A percentile compares a stretch with the other conserved stretches of the same genome.
Conservation (phyloP, 2,888 invertebrate genomes). For the Eristalis arbustorum region DNA sequence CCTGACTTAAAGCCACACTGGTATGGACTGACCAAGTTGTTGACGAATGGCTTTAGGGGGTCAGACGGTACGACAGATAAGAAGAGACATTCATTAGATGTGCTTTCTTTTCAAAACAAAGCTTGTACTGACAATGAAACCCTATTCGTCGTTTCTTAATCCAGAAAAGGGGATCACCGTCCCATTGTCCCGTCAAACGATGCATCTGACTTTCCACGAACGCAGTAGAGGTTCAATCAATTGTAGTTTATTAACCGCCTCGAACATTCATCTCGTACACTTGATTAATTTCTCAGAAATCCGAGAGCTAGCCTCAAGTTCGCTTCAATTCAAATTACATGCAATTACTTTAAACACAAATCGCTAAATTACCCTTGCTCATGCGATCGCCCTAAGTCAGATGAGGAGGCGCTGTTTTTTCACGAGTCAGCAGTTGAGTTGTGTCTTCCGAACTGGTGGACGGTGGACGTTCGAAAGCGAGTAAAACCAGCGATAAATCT, state of each 20-base stretch:
- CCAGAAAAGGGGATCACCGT: too few relatives aligned
- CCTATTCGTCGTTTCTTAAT: too few relatives aligned
- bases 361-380: not conserved
- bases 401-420: not conserved
- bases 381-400: not conserved
- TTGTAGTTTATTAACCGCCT: not conserved
- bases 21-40: too few relatives aligned
- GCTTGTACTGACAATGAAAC: too few relatives aligned
- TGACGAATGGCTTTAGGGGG: too few relatives aligned
- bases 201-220: too few relatives aligned
- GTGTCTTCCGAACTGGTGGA: not conserved
- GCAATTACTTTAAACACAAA: not conserved
- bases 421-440: not conserved
- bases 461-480: not conserved
- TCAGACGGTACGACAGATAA: too few relatives aligned
- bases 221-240: not conserved
- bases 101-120: too few relatives aligned
- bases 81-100: too few relatives aligned
- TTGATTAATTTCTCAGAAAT: not conserved
- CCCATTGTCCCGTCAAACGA: too few relatives aligned
- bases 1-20: too few relatives aligned
- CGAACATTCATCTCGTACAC: too few relatives aligned
- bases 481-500: not conserved
- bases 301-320: not conserved
- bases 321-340: not conserved